These are phyloP conservation scores for Dascillus cervinus DNA, from an alignment of 2,888 invertebrate genomes.

Conservation along the genomic window DNA sequence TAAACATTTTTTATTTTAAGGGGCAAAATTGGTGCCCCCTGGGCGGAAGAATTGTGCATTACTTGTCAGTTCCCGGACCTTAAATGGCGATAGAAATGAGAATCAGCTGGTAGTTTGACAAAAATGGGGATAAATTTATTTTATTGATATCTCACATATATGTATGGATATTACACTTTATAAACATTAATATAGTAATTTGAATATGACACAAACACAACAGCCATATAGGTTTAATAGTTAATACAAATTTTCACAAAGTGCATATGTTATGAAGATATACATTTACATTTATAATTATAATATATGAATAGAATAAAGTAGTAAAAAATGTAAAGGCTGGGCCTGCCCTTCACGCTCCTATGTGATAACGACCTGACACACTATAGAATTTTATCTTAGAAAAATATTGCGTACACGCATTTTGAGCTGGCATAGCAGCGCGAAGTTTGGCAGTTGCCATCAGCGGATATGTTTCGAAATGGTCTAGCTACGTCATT, in stretches of 20 bases:
- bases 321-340: slow-evolving; percentile 39
- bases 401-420: slow-evolving; percentile 21
- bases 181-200: slow-evolving; percentile 37
- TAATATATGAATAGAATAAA: slow-evolving; percentile 34
- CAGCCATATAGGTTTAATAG: slow-evolving; percentile 29
- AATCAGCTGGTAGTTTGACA: too few species aligned
- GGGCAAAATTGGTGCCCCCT: too few species aligned
- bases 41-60: too few species aligned
- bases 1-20: too few species aligned
- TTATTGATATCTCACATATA: slow-evolving; percentile 37
- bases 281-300: slow-evolving; percentile 29
- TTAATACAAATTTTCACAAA: slow-evolving; percentile 15
- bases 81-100: too few species aligned
- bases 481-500: slow-evolving; percentile 38
- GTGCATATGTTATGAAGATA: slow-evolving; percentile 18
- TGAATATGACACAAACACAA: slow-evolving; percentile 40
- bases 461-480: slow-evolving; percentile 42
- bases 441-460: slow-evolving; percentile 34
- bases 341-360: slow-evolving; percentile 35
- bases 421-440: slow-evolving; percentile 33
- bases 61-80: too few species aligned
- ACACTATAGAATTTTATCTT: slow-evolving; percentile 26
- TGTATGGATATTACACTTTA: slow-evolving; percentile 39
- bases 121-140: slow-evolving; percentile 12
- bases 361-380: slow-evolving; percentile 44